Evolutionary conservation across 2,113 vertebrate genomes (phyloP).

Genomic region (Cottus gobio): DNA sequence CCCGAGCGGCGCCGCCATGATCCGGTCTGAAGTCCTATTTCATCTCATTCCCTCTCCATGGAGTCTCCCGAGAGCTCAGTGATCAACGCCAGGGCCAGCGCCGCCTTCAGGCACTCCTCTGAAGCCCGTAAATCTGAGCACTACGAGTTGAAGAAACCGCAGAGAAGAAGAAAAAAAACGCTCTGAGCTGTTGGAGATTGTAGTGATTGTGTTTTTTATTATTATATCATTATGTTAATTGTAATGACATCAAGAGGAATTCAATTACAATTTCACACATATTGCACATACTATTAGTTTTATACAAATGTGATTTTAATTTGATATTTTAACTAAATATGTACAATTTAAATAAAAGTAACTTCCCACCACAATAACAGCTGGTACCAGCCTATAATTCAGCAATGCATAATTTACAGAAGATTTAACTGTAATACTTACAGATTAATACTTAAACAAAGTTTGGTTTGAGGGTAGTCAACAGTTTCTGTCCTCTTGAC

Average conservation of each 20-base stretch:
- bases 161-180: no score
- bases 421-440: neutral
- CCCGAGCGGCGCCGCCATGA: conserved; percentile 89
- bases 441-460: no score
- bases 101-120: conserved; percentile 62
- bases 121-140: conserved; percentile 36
- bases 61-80: conserved; percentile 70
- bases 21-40: conserved; percentile 77
- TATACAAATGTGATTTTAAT: neutral
- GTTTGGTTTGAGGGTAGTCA: neutral
- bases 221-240: neutral
- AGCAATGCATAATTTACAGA: neutral
- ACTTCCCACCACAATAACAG: neutral
- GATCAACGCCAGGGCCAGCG: conserved; percentile 62
- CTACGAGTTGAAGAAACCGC: neutral
- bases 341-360: neutral
- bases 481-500: neutral
- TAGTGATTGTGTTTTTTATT: neutral
- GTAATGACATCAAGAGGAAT: neutral
- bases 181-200: neutral
- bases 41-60: conserved; percentile 68
- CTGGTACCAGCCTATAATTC: neutral
- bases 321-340: neutral
- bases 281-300: neutral
- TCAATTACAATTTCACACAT: neutral